Conservation (phyloP, 2,797 vertebrate genomes). For the Anniella stebbinsi region DNA sequence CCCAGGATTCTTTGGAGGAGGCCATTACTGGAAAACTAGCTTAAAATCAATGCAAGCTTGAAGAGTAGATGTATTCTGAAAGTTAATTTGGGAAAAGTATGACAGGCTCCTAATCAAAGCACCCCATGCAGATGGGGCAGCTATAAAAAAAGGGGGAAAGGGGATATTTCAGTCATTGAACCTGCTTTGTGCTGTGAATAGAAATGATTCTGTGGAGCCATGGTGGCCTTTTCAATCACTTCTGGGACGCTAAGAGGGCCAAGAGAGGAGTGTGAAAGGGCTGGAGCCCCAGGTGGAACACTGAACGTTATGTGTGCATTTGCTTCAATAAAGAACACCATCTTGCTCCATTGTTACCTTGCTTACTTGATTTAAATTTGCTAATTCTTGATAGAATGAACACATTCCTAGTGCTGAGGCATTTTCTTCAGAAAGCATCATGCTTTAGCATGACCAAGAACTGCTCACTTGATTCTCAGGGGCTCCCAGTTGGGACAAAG, state of each 20-base stretch:
- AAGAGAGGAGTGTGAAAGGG: accelerated
- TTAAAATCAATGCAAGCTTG: neutral
- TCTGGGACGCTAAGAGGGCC: constrained; percentile 5
- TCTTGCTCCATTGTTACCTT: constrained; percentile 1
- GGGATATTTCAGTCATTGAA: neutral
- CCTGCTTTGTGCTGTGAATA: neutral
- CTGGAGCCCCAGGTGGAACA: neutral
- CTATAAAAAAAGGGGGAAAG: neutral
- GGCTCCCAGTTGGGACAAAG: neutral
- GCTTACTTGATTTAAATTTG: constrained; percentile 1
- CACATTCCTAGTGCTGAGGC: neutral
- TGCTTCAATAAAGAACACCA: neutral
- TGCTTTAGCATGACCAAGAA: neutral
- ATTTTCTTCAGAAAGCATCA: neutral
- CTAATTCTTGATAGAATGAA: neutral
- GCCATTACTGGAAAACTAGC: neutral
- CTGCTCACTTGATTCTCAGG: neutral
- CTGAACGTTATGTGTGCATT: neutral
- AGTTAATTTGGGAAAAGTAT: neutral
- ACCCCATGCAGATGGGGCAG: neutral
- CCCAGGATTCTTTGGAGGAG: neutral
- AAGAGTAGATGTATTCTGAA: neutral
- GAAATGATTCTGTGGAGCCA: neutral
- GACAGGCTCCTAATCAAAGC: neutral
- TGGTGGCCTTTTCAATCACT: neutral